Conservation (phyloP, 1,140 invertebrate species). For the Archivesica marissinica region DNA sequence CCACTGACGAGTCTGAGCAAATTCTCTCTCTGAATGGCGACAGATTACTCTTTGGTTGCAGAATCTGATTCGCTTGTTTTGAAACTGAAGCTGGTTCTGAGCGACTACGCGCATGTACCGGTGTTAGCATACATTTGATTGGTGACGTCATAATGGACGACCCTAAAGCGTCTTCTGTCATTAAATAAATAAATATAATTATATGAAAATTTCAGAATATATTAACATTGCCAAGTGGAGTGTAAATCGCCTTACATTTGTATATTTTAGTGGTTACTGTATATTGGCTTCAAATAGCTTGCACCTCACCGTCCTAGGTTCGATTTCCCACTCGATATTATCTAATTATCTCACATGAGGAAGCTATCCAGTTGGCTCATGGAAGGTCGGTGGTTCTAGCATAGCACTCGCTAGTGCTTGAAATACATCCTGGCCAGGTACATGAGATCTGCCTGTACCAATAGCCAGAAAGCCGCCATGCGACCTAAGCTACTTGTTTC, state of each 20-base stretch:
- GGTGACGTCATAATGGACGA: not conserved
- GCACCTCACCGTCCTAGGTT: no score
- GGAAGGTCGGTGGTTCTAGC: no score
- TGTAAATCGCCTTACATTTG: no score
- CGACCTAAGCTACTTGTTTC: no score
- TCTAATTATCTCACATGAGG: no score
- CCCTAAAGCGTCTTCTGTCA: not conserved
- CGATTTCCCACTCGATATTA: no score
- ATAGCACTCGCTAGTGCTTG: no score
- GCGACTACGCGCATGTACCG: constrained; percentile 35
- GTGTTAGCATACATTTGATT: constrained; percentile 12
- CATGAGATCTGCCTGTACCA: no score
- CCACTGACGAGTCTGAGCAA: constrained; percentile 55
- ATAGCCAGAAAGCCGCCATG: no score
- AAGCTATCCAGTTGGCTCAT: no score
- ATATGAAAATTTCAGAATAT: not conserved
- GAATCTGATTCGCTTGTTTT: constrained; percentile 39
- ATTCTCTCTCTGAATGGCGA: constrained; percentile 58
- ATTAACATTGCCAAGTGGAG: not conserved
- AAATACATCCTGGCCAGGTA: no score
- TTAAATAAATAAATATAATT: not conserved
- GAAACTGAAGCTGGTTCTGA: constrained; percentile 53
- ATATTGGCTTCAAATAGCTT: not conserved
- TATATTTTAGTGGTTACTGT: not conserved
- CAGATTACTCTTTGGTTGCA: not conserved